A percentile compares a stretch with the other conserved stretches of the same genome.
Conservation (phyloP, 2,113 vertebrate genomes). For the Fukomys damarensis region DNA sequence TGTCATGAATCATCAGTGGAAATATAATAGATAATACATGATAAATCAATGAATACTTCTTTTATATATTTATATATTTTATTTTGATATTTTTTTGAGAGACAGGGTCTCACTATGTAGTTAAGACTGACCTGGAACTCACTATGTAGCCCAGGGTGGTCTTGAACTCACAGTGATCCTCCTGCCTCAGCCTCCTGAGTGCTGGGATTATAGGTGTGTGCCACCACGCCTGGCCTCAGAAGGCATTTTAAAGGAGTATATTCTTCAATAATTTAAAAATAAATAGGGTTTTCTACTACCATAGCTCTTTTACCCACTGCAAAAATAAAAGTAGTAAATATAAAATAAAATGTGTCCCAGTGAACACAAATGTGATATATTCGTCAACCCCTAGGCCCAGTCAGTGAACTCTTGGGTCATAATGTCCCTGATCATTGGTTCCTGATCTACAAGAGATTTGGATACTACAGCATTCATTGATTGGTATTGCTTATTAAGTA, state of each 20-base stretch:
- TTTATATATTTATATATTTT: too few species aligned
- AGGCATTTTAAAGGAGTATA: not conserved
- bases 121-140: too few species aligned
- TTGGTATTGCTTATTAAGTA: not conserved
- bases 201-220: too few species aligned
- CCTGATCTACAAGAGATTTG: not conserved
- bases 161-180: too few species aligned
- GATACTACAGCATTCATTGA: not conserved
- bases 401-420: not conserved
- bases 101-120: too few species aligned
- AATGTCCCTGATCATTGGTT: not conserved
- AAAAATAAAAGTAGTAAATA: not conserved
- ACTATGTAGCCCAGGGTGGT: too few species aligned
- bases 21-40: not conserved
- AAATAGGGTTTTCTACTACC: not conserved
- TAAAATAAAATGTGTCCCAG: not conserved
- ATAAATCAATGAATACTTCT: not conserved
- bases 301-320: not conserved
- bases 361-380: not conserved
- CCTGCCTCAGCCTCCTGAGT: too few species aligned
- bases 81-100: too few species aligned
- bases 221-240: too few species aligned
- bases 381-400: not conserved
- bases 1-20: not conserved
- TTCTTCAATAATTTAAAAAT: not conserved